These are phyloP conservation scores for Ceratothoa steindachneri DNA, from an alignment of 2,888 invertebrate genomes.

Conservation along the genomic window DNA sequence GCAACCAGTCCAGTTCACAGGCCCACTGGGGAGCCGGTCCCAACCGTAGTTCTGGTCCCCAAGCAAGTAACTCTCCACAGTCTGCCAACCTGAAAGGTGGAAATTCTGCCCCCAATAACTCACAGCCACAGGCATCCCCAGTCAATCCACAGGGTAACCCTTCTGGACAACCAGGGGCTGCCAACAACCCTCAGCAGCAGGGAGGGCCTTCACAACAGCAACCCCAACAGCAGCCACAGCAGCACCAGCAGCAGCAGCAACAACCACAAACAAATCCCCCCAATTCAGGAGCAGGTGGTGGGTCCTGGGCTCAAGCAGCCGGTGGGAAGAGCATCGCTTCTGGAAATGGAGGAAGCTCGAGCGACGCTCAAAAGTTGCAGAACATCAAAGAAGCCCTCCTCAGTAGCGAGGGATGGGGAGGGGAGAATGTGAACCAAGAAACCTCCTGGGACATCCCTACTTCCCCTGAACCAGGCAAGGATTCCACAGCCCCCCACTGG, in stretches of 20 bases:
- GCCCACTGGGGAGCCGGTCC: conserved; percentile 44
- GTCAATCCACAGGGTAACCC: conserved; percentile 15
- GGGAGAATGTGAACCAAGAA: conserved; percentile 90
- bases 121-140: conserved; percentile 5
- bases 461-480: conserved; percentile 68
- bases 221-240: conserved; percentile 5
- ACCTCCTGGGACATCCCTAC: conserved; percentile 89
- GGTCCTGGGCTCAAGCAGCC: conserved; percentile 40
- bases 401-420: conserved; percentile 77
- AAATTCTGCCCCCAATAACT: neutral
- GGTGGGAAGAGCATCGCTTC: conserved; percentile 26
- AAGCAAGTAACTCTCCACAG: neutral
- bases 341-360: conserved; percentile 23
- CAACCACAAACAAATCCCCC: conserved; percentile 2
- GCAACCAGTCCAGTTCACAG: conserved; percentile 29
- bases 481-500: conserved; percentile 31
- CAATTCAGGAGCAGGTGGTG: conserved; percentile 7
- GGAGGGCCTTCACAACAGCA: conserved; percentile 20
- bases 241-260: conserved; percentile 21
- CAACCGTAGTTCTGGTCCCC: conserved; percentile 12
- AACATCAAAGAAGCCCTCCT: conserved; percentile 86
- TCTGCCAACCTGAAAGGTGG: neutral
- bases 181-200: neutral
- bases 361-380: conserved; percentile 68
- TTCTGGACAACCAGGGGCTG: neutral